Conservation (phyloP, 2,113 vertebrate species). For the Istiophorus platypterus region DNA sequence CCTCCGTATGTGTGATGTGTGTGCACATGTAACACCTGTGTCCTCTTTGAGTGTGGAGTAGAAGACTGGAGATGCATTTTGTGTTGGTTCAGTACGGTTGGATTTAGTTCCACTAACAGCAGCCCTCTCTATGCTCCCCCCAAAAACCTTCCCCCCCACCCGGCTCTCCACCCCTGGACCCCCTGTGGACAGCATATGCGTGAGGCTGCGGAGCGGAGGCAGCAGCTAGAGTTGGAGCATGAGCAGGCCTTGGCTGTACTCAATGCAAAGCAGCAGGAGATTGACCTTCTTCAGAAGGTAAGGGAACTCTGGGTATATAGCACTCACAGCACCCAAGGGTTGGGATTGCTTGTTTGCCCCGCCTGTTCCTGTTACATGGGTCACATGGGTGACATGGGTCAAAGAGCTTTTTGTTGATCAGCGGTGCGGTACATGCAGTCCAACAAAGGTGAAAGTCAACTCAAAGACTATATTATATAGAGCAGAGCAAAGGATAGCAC, state of each 20-base stretch:
- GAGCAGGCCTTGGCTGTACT: conserved; percentile 98
- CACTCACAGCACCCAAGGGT: conserved; percentile 31
- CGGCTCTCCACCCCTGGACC: conserved; percentile 61
- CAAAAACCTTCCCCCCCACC: conserved; percentile 29
- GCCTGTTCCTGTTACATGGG: conserved; percentile 28
- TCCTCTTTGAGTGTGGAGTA: conserved; percentile 48
- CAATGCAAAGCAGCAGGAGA: conserved; percentile 98
- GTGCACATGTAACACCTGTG: conserved; percentile 61
- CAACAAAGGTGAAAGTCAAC: conserved; percentile 48
- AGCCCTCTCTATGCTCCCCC: conserved; percentile 70
- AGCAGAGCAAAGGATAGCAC: neutral
- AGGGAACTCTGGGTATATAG: conserved; percentile 53
- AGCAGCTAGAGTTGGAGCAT: conserved; percentile 99
- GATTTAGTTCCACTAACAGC: conserved; percentile 74
- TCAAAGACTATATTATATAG: conserved; percentile 31
- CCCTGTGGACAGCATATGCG: conserved; percentile 94
- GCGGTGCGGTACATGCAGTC: neutral
- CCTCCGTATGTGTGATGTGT: conserved; percentile 49
- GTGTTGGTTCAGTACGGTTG: conserved; percentile 48
- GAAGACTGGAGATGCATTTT: conserved; percentile 73
- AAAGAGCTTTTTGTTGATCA: conserved; percentile 55
- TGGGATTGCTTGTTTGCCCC: conserved; percentile 32
- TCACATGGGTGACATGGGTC: conserved; percentile 52
- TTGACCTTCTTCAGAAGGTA: conserved; percentile 98
- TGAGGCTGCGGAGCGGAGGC: conserved; percentile 97